These are phyloP conservation scores for Myotis planiceps DNA, from an alignment of 2,797 vertebrate genomes.

Conservation along the genomic window DNA sequence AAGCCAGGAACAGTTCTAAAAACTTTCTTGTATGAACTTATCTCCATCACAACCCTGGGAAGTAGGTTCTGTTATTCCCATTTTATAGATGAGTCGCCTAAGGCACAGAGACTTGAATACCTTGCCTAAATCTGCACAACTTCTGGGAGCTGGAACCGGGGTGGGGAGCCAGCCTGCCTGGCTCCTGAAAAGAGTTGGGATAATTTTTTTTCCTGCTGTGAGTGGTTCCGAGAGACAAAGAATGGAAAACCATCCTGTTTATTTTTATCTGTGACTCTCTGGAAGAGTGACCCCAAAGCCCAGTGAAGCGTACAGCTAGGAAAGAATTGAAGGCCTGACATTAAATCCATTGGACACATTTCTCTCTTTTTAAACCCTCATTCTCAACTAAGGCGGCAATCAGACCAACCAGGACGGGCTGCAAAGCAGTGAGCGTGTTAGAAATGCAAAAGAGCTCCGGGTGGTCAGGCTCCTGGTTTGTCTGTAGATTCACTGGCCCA, in stretches of 20 bases:
- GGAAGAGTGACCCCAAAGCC: not conserved
- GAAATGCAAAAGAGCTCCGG: fast-evolving
- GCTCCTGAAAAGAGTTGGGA: not conserved
- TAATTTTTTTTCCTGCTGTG: not conserved
- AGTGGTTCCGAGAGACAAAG: conserved; percentile 31
- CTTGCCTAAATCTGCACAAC: not conserved
- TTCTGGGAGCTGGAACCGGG: not conserved
- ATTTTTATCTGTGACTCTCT: conserved; percentile 25
- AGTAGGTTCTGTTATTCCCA: not conserved
- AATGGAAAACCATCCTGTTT: conserved; percentile 10
- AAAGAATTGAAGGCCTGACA: conserved; percentile 17
- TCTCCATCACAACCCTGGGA: not conserved
- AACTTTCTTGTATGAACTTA: not conserved
- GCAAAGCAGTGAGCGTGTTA: not conserved
- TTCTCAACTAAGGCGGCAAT: conserved; percentile 52
- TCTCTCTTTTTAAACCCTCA: conserved; percentile 28
- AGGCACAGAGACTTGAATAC: not conserved
- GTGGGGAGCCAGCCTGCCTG: not conserved
- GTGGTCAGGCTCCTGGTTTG: conserved; percentile 29
- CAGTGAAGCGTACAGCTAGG: not conserved
- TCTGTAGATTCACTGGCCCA: not conserved
- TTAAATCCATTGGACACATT: conserved; percentile 28
- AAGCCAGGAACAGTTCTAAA: not conserved
- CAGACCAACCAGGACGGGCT: conserved; percentile 35
- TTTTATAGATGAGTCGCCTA: not conserved